phyloP scores from a whole-genome alignment of 2,888 invertebrate species.

The Melitaea athalia region DNA sequence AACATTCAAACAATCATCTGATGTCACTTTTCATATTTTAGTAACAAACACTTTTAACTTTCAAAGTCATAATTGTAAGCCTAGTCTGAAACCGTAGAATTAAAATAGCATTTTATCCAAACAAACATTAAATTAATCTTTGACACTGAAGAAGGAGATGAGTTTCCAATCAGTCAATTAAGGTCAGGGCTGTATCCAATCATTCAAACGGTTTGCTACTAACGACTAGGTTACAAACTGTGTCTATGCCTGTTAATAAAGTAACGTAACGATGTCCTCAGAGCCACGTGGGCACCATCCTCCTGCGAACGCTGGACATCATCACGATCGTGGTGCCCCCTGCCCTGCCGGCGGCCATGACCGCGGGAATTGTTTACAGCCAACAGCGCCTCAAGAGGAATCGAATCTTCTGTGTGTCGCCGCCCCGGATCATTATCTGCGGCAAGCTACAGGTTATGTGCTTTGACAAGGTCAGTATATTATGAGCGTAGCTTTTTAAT shows the following conservation, averaged over 20 bases:
- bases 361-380: slow-evolving; percentile 90
- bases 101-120: too few species aligned
- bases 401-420: slow-evolving; percentile 90
- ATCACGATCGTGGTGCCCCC: slow-evolving; percentile 97
- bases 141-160: too few species aligned
- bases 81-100: too few species aligned
- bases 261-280: slow-evolving; percentile 43
- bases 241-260: not conserved
- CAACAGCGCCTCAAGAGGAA: slow-evolving; percentile 85
- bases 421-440: slow-evolving; percentile 89
- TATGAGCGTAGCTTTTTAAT: too few species aligned
- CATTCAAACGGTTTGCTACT: too few species aligned
- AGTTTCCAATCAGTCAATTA: too few species aligned
- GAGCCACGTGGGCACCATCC: slow-evolving; percentile 83
- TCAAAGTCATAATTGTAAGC: too few species aligned
- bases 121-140: too few species aligned
- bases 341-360: slow-evolving; percentile 94
- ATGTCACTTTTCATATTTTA: too few species aligned
- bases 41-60: too few species aligned
- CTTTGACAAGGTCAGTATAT: slow-evolving; percentile 89
- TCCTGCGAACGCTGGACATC: slow-evolving; percentile 92
- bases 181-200: too few species aligned
- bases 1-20: not conserved
- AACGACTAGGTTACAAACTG: too few species aligned
- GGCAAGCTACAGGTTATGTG: slow-evolving; percentile 92